A percentile compares a stretch with the other conserved stretches of the same genome.
These are phyloP conservation scores for Trypoxylon attenuatum DNA, from an alignment of 2,888 invertebrate species.

Conservation along the genomic window DNA sequence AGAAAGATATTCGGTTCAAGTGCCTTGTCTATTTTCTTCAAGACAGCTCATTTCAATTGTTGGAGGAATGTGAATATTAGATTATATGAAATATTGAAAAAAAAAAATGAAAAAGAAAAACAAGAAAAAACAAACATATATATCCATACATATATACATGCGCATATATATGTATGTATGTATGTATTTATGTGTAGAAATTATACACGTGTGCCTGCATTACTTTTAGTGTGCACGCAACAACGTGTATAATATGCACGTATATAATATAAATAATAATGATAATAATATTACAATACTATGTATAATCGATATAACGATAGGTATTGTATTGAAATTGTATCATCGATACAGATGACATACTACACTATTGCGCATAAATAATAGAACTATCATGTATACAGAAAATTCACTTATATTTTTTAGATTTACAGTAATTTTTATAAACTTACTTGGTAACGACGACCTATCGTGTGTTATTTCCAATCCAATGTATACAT, in stretches of 20 bases:
- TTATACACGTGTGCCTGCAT: background rate
- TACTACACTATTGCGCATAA: conserved; percentile 47
- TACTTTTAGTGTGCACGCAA: background rate
- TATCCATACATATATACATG: conserved; percentile 34
- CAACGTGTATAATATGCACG: too few relatives aligned
- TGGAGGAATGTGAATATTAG: conserved; percentile 73
- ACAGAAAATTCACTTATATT: conserved; percentile 71
- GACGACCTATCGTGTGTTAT: conserved; percentile 68
- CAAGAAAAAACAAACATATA: conserved; percentile 42
- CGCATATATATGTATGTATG: conserved; percentile 26
- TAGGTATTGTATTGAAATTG: conserved; percentile 50
- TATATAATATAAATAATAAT: conserved; percentile 51
- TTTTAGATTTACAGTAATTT: conserved; percentile 73
- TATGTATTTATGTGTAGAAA: background rate
- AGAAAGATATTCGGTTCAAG: conserved; percentile 72
- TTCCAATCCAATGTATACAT: conserved; percentile 60
- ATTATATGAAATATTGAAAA: too few relatives aligned
- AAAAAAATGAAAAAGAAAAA: too few relatives aligned
- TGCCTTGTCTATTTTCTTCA: conserved; percentile 74
- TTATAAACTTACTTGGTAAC: conserved; percentile 71
- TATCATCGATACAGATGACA: conserved; percentile 48
- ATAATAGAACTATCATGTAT: conserved; percentile 59
- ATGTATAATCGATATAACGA: conserved; percentile 42
- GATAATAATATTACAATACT: conserved; percentile 52
- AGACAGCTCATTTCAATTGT: conserved; percentile 74